Percentiles rank a stretch among this genome's conserved stretches.
Conservation (phyloP, 1,140 invertebrate species). For the Eriosoma lanigerum region DNA sequence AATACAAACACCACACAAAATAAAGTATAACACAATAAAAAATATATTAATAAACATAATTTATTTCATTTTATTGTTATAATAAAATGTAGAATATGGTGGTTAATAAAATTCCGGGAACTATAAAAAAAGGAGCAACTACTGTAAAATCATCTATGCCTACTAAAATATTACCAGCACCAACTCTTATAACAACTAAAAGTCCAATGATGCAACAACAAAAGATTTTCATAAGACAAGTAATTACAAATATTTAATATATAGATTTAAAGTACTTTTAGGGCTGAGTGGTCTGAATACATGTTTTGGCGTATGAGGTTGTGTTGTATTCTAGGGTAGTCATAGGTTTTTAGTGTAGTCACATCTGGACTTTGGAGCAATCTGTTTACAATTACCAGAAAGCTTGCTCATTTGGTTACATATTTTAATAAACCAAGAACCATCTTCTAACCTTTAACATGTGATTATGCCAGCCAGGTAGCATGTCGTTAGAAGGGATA, state of each 20-base stretch:
- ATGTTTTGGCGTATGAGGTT: too few species aligned
- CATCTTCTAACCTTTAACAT: too few species aligned
- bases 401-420: too few species aligned
- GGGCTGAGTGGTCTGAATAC: too few species aligned
- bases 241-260: slow-evolving; percentile 54
- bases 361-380: too few species aligned
- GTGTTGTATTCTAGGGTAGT: too few species aligned
- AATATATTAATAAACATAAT: neutral
- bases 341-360: too few species aligned
- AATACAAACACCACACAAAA: slow-evolving; percentile 20
- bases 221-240: slow-evolving; percentile 66
- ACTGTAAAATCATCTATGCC: slow-evolving; percentile 59
- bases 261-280: too few species aligned
- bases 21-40: slow-evolving; percentile 14
- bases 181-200: slow-evolving; percentile 58
- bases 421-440: too few species aligned
- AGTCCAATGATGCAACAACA: slow-evolving; percentile 62
- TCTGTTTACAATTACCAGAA: too few species aligned
- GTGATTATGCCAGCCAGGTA: too few species aligned
- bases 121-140: slow-evolving; percentile 54
- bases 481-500: too few species aligned
- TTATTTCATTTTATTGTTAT: slow-evolving; percentile 43
- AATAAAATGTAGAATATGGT: slow-evolving; percentile 59
- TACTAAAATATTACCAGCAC: slow-evolving; percentile 71
- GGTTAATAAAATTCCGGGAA: slow-evolving; percentile 61